A percentile compares a stretch with the other conserved stretches of the same genome.
Evolutionary conservation across 2,113 vertebrate species (phyloP).

Genomic region (Amphiprion ocellaris): DNA sequence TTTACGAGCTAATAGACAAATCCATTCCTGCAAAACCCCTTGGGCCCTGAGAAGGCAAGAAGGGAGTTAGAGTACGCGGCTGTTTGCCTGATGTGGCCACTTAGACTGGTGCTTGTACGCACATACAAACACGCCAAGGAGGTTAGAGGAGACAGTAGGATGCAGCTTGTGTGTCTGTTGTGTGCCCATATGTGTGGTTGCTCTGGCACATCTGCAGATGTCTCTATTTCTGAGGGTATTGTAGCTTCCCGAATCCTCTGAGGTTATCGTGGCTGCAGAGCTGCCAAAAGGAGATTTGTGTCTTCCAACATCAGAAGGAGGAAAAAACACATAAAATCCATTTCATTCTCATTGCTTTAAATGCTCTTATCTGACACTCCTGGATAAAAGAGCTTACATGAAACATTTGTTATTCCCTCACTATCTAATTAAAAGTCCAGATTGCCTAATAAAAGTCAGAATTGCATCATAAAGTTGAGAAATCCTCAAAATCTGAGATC

Average conservation of each 20-base stretch:
- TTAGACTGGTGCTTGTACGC: constrained; percentile 55
- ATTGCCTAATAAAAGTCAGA: constrained; percentile 72
- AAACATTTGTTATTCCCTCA: constrained; percentile 63
- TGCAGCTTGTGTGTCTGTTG: constrained; percentile 16
- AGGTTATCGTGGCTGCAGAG: constrained; percentile 48
- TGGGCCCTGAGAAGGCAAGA: constrained; percentile 68
- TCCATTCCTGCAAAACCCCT: constrained; percentile 82
- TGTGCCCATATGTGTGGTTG: constrained; percentile 37
- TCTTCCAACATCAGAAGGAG: constrained; percentile 60
- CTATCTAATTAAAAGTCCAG: constrained; percentile 70
- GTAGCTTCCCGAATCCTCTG: constrained; percentile 42
- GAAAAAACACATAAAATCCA: constrained; percentile 55
- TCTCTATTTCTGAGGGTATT: constrained; percentile 56
- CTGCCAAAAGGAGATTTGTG: constrained; percentile 74
- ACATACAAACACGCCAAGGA: constrained; percentile 46
- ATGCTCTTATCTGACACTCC: constrained; percentile 57
- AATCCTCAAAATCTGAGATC: constrained; percentile 51
- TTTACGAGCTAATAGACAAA: constrained; percentile 88
- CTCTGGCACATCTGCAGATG: constrained; percentile 55
- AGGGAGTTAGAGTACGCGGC: constrained; percentile 68
- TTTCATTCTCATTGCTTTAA: constrained; percentile 63
- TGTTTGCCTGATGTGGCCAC: constrained; percentile 74
- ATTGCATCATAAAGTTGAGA: constrained; percentile 68
- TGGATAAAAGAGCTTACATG: constrained; percentile 49
- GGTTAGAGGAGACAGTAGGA: constrained; percentile 25